Base-by-base conservation (phyloP, 2,888 invertebrate species). In the Ectemnius cavifrons region DNA sequence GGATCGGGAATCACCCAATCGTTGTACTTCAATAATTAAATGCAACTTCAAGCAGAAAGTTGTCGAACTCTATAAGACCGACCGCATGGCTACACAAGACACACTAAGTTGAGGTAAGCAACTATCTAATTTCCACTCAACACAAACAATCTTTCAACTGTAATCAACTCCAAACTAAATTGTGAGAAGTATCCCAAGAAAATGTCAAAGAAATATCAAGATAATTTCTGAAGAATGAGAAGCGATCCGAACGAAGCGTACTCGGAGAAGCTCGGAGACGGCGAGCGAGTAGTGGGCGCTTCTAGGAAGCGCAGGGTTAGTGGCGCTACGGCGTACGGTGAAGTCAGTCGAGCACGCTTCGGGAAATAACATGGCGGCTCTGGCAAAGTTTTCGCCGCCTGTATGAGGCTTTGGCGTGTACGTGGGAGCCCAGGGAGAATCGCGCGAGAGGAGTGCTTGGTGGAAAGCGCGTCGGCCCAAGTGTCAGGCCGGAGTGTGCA, bases 341-440 rank as follows among this genome's bases (percentile, higher is more conserved):
- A 82, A 46, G n/a, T 20, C 60, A n/a, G 14, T 52, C 82, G 82
- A 82, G 27, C 14, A 11, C 58, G 57, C 18, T 84, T 79, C 79
- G 82, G 84, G 82, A 37, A 84, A 85, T 85, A 89, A 87, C 85
- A 90, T 90, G 90, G 90, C 90, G 89, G 88, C 84, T 74, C 79
- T 84, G 86, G 78, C 85, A 84, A 87, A 87, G 86, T 88, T 89
- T 87, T 87, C 78, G 86, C 85, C 84, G 85, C 82, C 83, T 82
- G 87, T 86, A 86, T 82, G 79, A 82, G 77, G 73, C 76, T 78
- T 73, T 77, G 46, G 77, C 65, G 52, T 76, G 37, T 76, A 28
- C 11, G 61, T 52, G 27, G 49, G 47, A 66, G 73, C 11, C 14
- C 61, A 23, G 56, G 62, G 58, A 64, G 69, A 20, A 66, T 64